These are phyloP conservation scores for Netelia virgata DNA, from an alignment of 2,888 invertebrate species.

Conservation along the genomic window DNA sequence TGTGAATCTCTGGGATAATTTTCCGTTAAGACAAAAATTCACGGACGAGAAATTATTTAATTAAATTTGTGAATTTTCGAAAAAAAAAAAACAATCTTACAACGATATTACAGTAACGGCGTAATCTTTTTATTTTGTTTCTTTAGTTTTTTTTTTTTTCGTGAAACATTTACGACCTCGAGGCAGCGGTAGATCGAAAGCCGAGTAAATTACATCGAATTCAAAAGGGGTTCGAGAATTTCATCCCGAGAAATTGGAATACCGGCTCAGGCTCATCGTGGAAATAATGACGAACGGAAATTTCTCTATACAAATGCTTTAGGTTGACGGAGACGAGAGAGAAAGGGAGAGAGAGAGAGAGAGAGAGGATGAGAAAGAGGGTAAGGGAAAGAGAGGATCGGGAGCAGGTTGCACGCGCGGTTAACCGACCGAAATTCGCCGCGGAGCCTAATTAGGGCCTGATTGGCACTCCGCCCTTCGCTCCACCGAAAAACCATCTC, in stretches of 20 bases:
- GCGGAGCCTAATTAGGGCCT: constrained; percentile 81
- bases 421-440: constrained; percentile 67
- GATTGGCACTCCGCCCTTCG: constrained; percentile 77
- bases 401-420: constrained; percentile 53
- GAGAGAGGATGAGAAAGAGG: constrained; percentile 2
- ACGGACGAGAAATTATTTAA: background rate
- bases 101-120: constrained; percentile 8
- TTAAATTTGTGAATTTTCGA: background rate
- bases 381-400: background rate
- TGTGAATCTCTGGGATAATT: background rate
- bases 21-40: background rate
- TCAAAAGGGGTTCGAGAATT: constrained; percentile 25
- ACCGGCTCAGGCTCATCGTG: background rate
- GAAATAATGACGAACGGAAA: constrained; percentile 16
- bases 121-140: too few species aligned
- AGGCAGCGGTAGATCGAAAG: background rate
- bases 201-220: constrained; percentile 25
- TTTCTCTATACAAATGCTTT: constrained; percentile 33
- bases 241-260: constrained; percentile 43
- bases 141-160: too few species aligned
- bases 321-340: constrained; percentile 57
- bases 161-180: background rate
- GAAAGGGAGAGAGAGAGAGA: background rate
- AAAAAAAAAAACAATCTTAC: background rate
- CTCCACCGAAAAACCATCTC: constrained; percentile 56